These are phyloP conservation scores for Enhydra lutris DNA, from an alignment of 2,113 vertebrate species.

Conservation along the genomic window DNA sequence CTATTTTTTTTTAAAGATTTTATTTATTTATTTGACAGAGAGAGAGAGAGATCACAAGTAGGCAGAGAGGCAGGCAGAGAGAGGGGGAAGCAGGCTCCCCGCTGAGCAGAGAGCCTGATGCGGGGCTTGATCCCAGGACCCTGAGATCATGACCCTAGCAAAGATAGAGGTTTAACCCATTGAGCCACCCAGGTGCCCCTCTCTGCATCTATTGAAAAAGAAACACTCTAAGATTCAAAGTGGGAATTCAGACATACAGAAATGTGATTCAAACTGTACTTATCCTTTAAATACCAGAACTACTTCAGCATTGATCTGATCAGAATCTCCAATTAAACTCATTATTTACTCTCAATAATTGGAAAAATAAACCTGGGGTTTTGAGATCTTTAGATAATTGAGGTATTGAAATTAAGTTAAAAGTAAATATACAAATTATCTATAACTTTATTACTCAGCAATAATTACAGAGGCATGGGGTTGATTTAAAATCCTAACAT, in stretches of 20 bases:
- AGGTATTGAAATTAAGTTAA: background rate
- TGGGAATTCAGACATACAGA: background rate
- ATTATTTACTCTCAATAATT: background rate
- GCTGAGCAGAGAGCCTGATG: too few relatives aligned
- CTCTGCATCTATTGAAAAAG: background rate
- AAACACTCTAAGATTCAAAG: background rate
- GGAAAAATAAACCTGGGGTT: background rate
- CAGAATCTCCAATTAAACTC: background rate
- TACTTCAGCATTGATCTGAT: background rate
- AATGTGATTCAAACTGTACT: background rate
- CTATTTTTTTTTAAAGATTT: background rate
- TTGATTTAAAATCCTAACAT: background rate
- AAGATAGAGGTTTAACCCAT: too few relatives aligned
- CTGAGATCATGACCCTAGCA: too few relatives aligned
- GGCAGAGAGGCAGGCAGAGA: too few relatives aligned
- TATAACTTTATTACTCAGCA: background rate
- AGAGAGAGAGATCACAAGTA: too few relatives aligned
- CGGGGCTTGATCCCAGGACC: too few relatives aligned
- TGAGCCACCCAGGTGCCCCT: background rate
- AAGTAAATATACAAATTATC: background rate
- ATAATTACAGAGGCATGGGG: background rate
- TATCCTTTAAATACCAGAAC: background rate
- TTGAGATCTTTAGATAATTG: background rate
- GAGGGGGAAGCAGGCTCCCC: too few relatives aligned
- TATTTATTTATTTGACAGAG: too few relatives aligned